Conservation (phyloP, 2,113 vertebrate genomes). For the Thamnophis sirtalis region DNA sequence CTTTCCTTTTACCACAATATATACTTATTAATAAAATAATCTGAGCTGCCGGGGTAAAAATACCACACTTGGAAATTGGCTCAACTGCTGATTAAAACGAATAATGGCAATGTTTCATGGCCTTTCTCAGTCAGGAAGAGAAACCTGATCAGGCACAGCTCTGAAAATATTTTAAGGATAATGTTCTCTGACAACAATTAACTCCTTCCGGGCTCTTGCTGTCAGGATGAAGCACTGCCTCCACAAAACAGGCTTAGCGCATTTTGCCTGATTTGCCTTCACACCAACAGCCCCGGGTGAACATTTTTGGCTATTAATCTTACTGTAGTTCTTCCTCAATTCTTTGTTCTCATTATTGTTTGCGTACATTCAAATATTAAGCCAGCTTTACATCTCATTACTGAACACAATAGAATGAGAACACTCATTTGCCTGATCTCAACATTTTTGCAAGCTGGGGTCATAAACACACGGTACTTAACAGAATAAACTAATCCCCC, state of each 20-base stretch:
- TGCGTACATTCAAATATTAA: not conserved
- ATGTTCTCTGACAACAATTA: constrained; percentile 10
- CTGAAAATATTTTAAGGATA: constrained; percentile 21
- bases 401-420: not conserved
- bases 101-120: not conserved
- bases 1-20: not conserved
- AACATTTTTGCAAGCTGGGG: not conserved
- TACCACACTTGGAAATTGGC: not conserved
- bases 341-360: constrained; percentile 6
- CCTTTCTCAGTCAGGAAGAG: not conserved
- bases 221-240: constrained; percentile 1
- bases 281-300: not conserved
- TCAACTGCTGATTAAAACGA: not conserved
- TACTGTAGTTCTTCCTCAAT: not conserved
- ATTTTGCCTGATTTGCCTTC: constrained; percentile 7
- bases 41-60: not conserved
- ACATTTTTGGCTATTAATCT: constrained; percentile 7
- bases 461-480: not conserved
- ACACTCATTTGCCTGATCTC: not conserved
- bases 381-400: not conserved
- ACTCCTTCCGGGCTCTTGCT: not conserved
- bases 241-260: not conserved
- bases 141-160: constrained; percentile 13
- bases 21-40: constrained; percentile 6
- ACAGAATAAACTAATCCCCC: not conserved